Evolutionary conservation across 1,140 invertebrate genomes (phyloP).

Genomic region (Papilio polytes): DNA sequence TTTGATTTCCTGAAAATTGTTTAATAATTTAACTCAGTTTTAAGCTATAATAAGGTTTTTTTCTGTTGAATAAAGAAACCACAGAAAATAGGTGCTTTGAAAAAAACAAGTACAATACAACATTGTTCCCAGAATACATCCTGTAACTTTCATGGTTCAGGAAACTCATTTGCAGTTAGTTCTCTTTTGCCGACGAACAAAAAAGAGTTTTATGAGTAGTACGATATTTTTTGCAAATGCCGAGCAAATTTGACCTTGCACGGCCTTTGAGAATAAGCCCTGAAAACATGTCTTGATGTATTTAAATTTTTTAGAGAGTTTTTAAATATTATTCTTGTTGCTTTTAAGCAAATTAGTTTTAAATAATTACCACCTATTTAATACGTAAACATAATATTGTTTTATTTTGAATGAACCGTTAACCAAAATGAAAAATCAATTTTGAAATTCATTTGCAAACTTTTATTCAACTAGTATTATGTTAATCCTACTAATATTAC

Average conservation of each 20-base stretch:
- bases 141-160: constrained; percentile 25
- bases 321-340: no score
- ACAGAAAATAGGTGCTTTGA: constrained; percentile 13
- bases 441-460: no score
- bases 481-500: no score
- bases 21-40: no score
- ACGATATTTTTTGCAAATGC: constrained; percentile 10
- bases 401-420: no score
- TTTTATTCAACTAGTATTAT: no score
- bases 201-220: constrained; percentile 23
- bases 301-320: not conserved
- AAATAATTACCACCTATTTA: no score
- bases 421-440: no score
- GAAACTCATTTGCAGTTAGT: constrained; percentile 29
- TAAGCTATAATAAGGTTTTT: not conserved
- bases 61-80: constrained; percentile 14
- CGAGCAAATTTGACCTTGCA: not conserved
- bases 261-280: constrained; percentile 2
- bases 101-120: constrained; percentile 9
- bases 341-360: no score
- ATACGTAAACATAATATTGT: no score
- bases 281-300: not conserved
- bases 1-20: no score
- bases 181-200: constrained; percentile 19
- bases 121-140: constrained; percentile 20